Evolutionary conservation across 2,888 invertebrate genomes (phyloP), one percentile per base, ranked within the genome.

Genomic region (Heliconius charithonia): DNA sequence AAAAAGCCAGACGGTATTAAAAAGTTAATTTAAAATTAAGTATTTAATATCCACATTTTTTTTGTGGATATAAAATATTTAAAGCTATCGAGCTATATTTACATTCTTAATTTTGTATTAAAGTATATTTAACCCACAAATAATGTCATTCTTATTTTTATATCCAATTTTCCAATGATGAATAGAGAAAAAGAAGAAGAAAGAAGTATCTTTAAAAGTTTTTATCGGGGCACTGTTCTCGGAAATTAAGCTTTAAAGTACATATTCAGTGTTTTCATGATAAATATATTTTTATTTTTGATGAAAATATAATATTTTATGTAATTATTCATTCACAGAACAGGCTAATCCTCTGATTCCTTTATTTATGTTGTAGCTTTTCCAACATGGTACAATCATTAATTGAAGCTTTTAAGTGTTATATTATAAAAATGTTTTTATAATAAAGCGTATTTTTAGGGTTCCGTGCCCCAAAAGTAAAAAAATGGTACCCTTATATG

Each of bases 211-310:
- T 66, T 66, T 66, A 32, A 66, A 32, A 66, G 32, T 66, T 9
- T 66, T 66, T 66, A 32, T 66, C 37, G 66, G 22, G 37, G 4
- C 22, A 12, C 12, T 37, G 37, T 37, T 67, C 66, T 37, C 13
- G 66, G 66, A n/a, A n/a, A 37, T 37, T n/a, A 67, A 67, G n/a
- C 37, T 37, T 37, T 12, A 67, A 29, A 67, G 66, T 67, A 37
- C n/a, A n/a, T n/a, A 32, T 67, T n/a, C 37, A 12, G 66, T 37
- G 10, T 22, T 66, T 66, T 66, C 66, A 32, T 37, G 37, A 66
- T n/a, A 66, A 66, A 66, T 37, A 37, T n/a, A 12, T 37, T 66
- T 67, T 37, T 10, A 67, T n/a, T 22, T 67, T 66, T 27, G 16
- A 22, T 66, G 22, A 32, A 32, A 66, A 22, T 32, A 32, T 32